A percentile compares a stretch with the other conserved stretches of the same genome.
Conservation (phyloP, 1,140 invertebrate species). For the Drosophila orena region DNA sequence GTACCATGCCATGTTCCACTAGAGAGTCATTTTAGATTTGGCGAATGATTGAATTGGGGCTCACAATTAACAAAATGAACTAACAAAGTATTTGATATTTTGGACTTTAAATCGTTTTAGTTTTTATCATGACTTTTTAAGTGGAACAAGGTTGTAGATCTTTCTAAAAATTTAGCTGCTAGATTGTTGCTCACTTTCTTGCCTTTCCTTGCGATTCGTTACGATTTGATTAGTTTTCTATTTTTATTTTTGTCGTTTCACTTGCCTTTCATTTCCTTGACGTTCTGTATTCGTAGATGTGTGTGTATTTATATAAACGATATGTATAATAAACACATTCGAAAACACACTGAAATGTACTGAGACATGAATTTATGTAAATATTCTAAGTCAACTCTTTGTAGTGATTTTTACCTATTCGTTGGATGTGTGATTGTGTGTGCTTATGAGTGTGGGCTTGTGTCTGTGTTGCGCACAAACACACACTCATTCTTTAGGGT, state of each 20-base stretch:
- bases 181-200: slow-evolving; percentile 41
- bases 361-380: slow-evolving; percentile 21
- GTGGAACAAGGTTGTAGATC: background rate
- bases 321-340: slow-evolving; percentile 3
- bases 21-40: background rate
- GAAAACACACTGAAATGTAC: background rate
- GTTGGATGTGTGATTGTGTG: slow-evolving; percentile 7
- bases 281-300: slow-evolving; percentile 28
- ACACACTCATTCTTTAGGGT: background rate
- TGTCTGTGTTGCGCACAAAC: background rate
- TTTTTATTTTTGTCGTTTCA: slow-evolving; percentile 25
- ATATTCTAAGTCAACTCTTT: slow-evolving; percentile 11
- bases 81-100: background rate
- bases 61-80: too few relatives aligned
- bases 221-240: slow-evolving; percentile 22
- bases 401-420: slow-evolving; percentile 10
- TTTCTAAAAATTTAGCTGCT: slow-evolving; percentile 21
- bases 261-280: slow-evolving; percentile 46
- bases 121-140: background rate
- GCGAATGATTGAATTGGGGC: background rate
- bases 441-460: background rate
- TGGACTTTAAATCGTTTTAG: background rate
- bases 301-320: slow-evolving; percentile 26
- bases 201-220: slow-evolving; percentile 25
- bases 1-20: slow-evolving; percentile 6